Conservation (phyloP, 2,113 vertebrate species). For the Gorsachius goisagi region DNA sequence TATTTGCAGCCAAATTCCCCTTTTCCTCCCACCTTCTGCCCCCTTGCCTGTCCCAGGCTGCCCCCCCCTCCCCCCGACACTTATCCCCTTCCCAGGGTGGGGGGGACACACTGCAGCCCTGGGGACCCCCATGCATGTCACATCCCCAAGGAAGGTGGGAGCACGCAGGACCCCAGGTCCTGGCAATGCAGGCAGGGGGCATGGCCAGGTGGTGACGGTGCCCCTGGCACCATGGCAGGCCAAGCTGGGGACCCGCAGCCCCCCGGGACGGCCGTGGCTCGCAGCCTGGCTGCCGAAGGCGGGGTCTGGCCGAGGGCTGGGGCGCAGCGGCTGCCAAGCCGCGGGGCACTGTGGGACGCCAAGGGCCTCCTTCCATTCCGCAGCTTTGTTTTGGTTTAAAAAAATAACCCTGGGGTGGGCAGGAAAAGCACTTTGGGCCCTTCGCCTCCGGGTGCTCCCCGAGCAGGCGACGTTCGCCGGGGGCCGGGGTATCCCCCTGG, state of each 20-base stretch:
- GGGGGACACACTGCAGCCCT: background rate
- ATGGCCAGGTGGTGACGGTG: too few species aligned
- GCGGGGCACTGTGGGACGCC: background rate
- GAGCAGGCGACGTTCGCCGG: accelerated
- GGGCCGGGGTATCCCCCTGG: background rate
- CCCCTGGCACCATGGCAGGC: too few species aligned
- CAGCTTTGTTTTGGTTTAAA: background rate
- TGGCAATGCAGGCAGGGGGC: too few species aligned
- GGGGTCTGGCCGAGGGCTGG: too few species aligned
- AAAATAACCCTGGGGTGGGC: accelerated
- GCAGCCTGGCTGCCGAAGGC: too few species aligned
- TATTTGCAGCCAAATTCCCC: background rate
- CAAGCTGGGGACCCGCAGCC: too few species aligned
- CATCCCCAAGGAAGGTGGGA: background rate
- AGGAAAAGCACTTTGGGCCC: accelerated
- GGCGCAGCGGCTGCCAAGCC: slow-evolving; percentile 9
- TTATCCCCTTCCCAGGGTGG: background rate
- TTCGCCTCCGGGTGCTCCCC: background rate
- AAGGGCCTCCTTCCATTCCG: background rate
- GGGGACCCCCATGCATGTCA: accelerated
- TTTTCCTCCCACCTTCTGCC: background rate
- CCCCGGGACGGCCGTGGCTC: too few species aligned
- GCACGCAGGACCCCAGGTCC: accelerated
- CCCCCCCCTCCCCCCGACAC: accelerated
- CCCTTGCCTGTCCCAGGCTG: background rate